These are phyloP conservation scores for Miltochrista miniata DNA, from an alignment of 2,888 invertebrate genomes.

Conservation along the genomic window DNA sequence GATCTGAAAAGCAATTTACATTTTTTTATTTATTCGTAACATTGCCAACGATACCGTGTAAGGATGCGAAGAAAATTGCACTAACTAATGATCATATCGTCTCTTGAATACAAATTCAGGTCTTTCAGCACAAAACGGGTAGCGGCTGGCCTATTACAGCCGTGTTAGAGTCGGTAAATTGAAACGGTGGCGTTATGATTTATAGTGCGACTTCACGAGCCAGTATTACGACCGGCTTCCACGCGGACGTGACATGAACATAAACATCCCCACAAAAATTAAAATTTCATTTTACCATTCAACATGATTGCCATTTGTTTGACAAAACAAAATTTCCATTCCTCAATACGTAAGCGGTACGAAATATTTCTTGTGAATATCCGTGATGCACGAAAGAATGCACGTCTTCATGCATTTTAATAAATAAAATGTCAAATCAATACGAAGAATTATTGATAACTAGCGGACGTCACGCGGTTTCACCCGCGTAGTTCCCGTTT, in stretches of 20 bases:
- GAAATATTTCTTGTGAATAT: not conserved
- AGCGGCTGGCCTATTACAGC: conserved; percentile 66
- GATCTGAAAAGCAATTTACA: conserved; percentile 66
- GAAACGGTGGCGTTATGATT: conserved; percentile 76
- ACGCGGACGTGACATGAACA: conserved; percentile 69
- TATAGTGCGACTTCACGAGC: conserved; percentile 73
- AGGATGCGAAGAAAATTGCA: conserved; percentile 78
- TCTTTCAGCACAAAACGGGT: conserved; percentile 68
- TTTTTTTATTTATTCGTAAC: conserved; percentile 68
- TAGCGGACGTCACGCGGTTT: too few species aligned
- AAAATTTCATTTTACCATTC: conserved; percentile 21
- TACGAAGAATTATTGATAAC: too few species aligned
- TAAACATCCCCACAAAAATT: conserved; percentile 46
- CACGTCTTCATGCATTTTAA: conserved; percentile 23
- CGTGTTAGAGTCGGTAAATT: conserved; percentile 75
- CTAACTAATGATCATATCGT: conserved; percentile 79
- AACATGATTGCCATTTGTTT: conserved; percentile 9
- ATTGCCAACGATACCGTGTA: conserved; percentile 63
- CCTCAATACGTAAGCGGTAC: too few species aligned
- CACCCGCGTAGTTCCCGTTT: too few species aligned
- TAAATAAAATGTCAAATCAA: too few species aligned
- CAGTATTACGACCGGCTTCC: conserved; percentile 70
- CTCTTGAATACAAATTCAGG: conserved; percentile 79
- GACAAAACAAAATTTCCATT: not conserved
- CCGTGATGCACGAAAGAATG: conserved; percentile 40